These are phyloP conservation scores for Protomyctophum bolini DNA, from an alignment of 2,113 vertebrate species.

Conservation along the genomic window DNA sequence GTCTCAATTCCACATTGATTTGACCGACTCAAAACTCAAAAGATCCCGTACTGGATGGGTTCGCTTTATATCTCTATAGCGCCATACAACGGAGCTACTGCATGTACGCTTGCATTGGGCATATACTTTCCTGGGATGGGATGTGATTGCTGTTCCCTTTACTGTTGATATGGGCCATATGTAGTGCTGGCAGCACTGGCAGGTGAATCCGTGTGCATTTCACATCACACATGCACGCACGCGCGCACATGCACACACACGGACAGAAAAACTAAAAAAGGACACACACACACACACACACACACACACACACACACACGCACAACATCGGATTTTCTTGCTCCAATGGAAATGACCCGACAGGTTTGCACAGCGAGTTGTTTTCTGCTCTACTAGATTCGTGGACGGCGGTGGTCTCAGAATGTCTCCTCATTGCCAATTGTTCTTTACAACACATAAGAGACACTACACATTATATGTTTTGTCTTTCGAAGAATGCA, in stretches of 20 bases:
- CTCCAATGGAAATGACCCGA: conserved; percentile 69
- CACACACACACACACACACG: conserved; percentile 49
- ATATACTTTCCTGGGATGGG: conserved; percentile 52
- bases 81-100: conserved; percentile 16
- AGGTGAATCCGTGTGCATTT: conserved; percentile 65
- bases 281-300: conserved; percentile 46
- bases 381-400: conserved; percentile 73
- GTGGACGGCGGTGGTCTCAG: conserved; percentile 54
- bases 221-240: conserved; percentile 42
- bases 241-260: conserved; percentile 39
- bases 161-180: conserved; percentile 68
- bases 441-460: conserved; percentile 15
- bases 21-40: neutral
- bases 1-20: neutral
- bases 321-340: conserved; percentile 47
- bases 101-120: conserved; percentile 28
- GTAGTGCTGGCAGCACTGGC: conserved; percentile 64
- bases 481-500: neutral
- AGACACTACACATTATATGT: conserved; percentile 16
- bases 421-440: conserved; percentile 56
- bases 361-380: conserved; percentile 72
- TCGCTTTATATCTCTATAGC: neutral
- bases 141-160: conserved; percentile 54
- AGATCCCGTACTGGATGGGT: neutral
- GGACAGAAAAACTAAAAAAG: conserved; percentile 21